These are phyloP conservation scores for Lucinisca nassula DNA, from an alignment of 2,888 invertebrate genomes.

Conservation along the genomic window DNA sequence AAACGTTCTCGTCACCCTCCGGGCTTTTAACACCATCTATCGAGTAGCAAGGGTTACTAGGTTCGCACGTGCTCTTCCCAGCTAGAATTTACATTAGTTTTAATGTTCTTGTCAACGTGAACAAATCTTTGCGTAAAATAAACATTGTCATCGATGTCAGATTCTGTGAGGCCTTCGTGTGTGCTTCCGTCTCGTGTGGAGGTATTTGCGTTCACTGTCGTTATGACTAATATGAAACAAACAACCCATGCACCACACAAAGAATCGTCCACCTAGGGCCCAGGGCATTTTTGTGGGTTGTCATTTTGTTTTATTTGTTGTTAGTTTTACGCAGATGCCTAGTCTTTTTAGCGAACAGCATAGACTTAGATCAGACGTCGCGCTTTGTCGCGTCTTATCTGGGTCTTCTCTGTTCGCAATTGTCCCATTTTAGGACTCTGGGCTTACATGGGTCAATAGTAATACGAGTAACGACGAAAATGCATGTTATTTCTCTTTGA, in stretches of 20 bases:
- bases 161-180: neutral
- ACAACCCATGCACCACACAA: no score
- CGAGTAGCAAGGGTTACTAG: neutral
- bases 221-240: neutral
- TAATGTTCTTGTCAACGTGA: neutral
- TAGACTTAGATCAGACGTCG: no score
- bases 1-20: neutral
- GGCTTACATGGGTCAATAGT: no score
- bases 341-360: no score
- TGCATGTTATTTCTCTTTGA: neutral
- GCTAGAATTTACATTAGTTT: neutral
- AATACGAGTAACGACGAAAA: neutral
- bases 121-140: conserved; percentile 1
- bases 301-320: no score
- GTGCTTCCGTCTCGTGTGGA: neutral
- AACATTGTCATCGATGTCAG: conserved; percentile 1
- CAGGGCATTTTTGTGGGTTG: no score
- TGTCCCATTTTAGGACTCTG: no score
- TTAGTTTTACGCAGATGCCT: no score
- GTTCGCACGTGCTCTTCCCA: neutral
- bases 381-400: no score
- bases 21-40: neutral
- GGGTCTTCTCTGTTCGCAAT: no score
- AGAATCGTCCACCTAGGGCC: no score
- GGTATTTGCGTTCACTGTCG: neutral